These are phyloP conservation scores for Microtus obscurus DNA, from an alignment of 2,797 vertebrate species.

Conservation along the genomic window DNA sequence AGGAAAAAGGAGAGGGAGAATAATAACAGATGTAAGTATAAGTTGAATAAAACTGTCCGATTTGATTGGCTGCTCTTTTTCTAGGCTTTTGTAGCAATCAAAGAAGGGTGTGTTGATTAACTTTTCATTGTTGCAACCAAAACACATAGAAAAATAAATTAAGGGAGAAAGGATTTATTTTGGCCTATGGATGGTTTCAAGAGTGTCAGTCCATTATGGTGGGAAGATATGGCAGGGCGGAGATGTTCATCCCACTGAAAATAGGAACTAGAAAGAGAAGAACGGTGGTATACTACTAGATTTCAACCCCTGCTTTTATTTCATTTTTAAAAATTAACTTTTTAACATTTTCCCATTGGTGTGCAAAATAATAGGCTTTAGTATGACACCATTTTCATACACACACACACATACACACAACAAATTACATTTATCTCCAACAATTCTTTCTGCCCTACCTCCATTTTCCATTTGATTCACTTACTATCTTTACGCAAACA, in stretches of 20 bases:
- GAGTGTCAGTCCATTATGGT: neutral
- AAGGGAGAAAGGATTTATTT: neutral
- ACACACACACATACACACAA: neutral
- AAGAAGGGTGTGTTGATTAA: neutral
- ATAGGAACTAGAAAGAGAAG: neutral
- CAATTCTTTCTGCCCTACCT: neutral
- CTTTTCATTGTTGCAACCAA: neutral
- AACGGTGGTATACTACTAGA: neutral
- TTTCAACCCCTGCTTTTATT: neutral
- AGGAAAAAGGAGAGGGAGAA: neutral
- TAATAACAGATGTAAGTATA: neutral
- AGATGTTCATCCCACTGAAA: neutral
- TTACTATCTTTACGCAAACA: neutral
- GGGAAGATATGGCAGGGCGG: neutral
- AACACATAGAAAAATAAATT: neutral
- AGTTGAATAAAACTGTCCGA: slow-evolving; percentile 4
- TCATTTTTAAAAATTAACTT: neutral
- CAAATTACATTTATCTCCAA: neutral
- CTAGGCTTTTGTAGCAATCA: neutral
- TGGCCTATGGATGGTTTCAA: neutral
- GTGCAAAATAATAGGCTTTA: neutral
- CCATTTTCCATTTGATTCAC: neutral
- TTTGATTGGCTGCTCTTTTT: slow-evolving; percentile 10
- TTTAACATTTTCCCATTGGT: neutral
- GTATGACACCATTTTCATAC: neutral